Base-by-base conservation (phyloP, 2,888 invertebrate species). In the Chrysotoxum bicinctum region DNA sequence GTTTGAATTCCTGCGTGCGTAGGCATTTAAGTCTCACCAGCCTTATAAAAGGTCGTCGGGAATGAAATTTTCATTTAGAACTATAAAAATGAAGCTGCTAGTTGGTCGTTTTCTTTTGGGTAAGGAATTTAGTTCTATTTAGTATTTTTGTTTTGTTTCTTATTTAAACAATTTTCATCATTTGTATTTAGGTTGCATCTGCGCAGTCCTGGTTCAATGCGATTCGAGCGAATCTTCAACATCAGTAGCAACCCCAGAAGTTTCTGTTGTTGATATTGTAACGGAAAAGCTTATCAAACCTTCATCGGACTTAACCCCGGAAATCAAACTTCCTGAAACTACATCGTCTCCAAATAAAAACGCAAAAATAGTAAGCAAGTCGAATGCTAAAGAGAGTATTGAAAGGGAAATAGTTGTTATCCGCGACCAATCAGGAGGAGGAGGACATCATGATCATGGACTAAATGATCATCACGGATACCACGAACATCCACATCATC, bases 11-110 rank as follows among this genome's bases (percentile, higher is more conserved):
- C 6, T 26, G 21, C 21, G n/a, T 64, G 70, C n/a, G 40, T 48
- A 40, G 58, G 23, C 23, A 23, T 19, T 23, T 19, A 19, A 16
- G 12, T 30, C n/a, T 19, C 37, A 16, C 21, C 37, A 14, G 32
- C 6, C 21, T 35, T 85, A 85, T 81, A 85, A 85, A 81, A 85
- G 81, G 81, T 69, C 69, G 43, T n/a, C 14, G 37, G 16, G 23
- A 35, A 35, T n/a, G 12, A 30, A 58, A 35, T 14, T 48, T 16
- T n/a, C 14, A n/a, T 37, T 64, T 85, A 85, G 81, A 85, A 81
- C 62, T 43, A 32, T 73, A 62, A 76, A 80, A 72, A 85, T 85
- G 85, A 85, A 73, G 81, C 85, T 81, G 68, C 73, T 69, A 72
- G 50, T 77, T 64, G 73, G 85, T 43, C 76, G 81, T 35, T 21